A percentile compares a stretch with the other conserved stretches of the same genome.
These are phyloP conservation scores for Edolisoma coerulescens DNA, from an alignment of 2,113 vertebrate genomes.

Conservation along the genomic window DNA sequence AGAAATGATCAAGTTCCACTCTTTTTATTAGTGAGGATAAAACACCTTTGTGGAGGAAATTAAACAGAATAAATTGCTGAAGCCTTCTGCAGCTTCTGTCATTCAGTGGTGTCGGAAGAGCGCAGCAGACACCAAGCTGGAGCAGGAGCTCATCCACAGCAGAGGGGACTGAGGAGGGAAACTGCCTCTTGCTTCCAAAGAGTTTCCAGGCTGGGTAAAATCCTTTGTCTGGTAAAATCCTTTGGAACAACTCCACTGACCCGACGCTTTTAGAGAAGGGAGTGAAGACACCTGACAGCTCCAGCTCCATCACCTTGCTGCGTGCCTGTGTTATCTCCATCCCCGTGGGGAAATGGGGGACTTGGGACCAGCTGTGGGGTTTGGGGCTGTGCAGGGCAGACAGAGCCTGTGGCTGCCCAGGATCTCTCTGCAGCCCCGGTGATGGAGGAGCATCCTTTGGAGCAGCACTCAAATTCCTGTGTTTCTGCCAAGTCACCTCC, in stretches of 20 bases:
- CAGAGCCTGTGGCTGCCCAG: background rate
- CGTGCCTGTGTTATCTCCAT: accelerated
- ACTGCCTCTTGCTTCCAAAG: background rate
- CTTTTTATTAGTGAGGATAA: slow-evolving; percentile 67
- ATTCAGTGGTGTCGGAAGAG: background rate
- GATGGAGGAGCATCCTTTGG: background rate
- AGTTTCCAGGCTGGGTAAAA: background rate
- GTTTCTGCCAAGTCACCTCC: background rate
- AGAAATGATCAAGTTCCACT: slow-evolving; percentile 63
- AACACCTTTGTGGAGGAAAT: slow-evolving; percentile 59
- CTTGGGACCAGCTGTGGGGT: accelerated
- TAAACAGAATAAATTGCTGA: slow-evolving; percentile 55
- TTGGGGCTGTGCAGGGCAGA: background rate
- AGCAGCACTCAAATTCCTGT: background rate
- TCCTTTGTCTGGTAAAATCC: background rate
- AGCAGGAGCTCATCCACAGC: background rate
- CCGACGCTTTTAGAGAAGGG: background rate
- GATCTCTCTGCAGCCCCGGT: background rate
- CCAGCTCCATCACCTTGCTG: background rate
- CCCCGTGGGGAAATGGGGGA: background rate
- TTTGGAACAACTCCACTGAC: background rate
- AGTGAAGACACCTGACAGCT: background rate
- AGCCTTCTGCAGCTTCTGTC: slow-evolving; percentile 3
- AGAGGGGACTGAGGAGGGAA: background rate
- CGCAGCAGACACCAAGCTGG: background rate